Percentiles rank a stretch among this genome's conserved stretches.
phyloP scores from a whole-genome alignment of 2,113 vertebrate species.

The Castor canadensis region DNA sequence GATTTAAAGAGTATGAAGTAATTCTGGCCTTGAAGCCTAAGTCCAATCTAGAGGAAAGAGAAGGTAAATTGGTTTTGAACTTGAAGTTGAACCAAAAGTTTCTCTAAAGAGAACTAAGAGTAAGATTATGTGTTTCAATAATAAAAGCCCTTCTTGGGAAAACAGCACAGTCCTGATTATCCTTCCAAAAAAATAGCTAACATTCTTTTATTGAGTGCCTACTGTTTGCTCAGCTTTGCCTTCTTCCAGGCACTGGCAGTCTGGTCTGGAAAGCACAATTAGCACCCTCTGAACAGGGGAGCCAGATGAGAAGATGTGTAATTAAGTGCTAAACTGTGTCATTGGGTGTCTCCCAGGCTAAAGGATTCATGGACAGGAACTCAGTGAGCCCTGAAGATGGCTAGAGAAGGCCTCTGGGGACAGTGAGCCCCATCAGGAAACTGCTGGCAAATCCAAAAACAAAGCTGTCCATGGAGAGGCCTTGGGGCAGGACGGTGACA shows the following conservation, averaged over 20 bases:
- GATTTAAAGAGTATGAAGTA: not conserved
- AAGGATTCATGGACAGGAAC: not conserved
- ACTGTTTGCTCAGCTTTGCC: not conserved
- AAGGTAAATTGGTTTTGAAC: not conserved
- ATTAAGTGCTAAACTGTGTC: slow-evolving; percentile 13
- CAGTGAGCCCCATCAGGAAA: not conserved
- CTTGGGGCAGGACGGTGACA: not conserved
- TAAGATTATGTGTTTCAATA: not conserved
- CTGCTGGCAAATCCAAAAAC: not conserved
- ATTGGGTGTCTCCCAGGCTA: not conserved
- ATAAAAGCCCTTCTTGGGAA: not conserved
- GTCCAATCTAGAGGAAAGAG: not conserved
- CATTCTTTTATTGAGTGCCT: not conserved
- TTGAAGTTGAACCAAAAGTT: not conserved
- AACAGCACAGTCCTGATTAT: not conserved
- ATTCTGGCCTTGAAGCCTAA: not conserved
- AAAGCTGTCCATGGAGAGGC: not conserved
- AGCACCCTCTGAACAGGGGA: slow-evolving; percentile 13
- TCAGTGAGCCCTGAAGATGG: not conserved
- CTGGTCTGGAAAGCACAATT: not conserved
- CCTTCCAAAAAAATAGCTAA: not conserved
- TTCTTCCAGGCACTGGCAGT: too few species aligned
- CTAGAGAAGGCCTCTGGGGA: not conserved
- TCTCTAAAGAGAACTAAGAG: not conserved
- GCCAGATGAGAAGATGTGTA: not conserved